These are phyloP conservation scores for Portunus trituberculatus DNA, from an alignment of 1,140 invertebrate species.

Conservation along the genomic window DNA sequence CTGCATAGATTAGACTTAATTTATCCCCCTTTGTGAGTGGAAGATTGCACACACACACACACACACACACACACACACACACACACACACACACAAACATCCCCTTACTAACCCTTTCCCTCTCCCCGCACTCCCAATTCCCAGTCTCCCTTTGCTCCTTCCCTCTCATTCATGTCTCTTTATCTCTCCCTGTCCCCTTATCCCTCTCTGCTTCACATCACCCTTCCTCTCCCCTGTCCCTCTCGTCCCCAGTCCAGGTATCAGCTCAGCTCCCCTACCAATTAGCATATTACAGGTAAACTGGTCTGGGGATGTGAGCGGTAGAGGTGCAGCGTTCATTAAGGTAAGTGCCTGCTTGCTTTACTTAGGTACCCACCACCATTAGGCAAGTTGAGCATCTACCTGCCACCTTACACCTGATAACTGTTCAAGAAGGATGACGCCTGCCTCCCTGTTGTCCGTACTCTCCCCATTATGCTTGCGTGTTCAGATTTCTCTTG, in stretches of 20 bases:
- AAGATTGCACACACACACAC: neutral
- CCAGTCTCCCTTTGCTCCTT: neutral
- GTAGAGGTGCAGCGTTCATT: neutral
- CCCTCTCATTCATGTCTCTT: neutral
- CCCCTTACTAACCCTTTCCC: neutral
- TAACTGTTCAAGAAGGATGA: neutral
- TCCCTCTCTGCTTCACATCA: neutral
- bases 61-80: slow-evolving; percentile 3
- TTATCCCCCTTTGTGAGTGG: neutral
- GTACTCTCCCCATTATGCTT: too few relatives aligned
- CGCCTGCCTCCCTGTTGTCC: too few relatives aligned
- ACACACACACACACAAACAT: neutral
- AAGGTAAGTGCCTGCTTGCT: neutral
- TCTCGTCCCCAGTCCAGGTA: neutral
- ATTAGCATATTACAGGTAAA: slow-evolving; percentile 15
- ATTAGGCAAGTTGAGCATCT: neutral
- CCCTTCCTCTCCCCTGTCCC: neutral
- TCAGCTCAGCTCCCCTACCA: neutral
- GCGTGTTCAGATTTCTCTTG: too few relatives aligned
- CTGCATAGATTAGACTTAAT: too few relatives aligned
- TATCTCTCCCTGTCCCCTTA: neutral
- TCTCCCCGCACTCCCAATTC: neutral
- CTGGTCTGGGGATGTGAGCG: neutral
- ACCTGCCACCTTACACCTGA: neutral
- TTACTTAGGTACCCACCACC: neutral